phyloP scores from a whole-genome alignment of 2,797 vertebrate genomes.

The Hipposideros larvatus region DNA sequence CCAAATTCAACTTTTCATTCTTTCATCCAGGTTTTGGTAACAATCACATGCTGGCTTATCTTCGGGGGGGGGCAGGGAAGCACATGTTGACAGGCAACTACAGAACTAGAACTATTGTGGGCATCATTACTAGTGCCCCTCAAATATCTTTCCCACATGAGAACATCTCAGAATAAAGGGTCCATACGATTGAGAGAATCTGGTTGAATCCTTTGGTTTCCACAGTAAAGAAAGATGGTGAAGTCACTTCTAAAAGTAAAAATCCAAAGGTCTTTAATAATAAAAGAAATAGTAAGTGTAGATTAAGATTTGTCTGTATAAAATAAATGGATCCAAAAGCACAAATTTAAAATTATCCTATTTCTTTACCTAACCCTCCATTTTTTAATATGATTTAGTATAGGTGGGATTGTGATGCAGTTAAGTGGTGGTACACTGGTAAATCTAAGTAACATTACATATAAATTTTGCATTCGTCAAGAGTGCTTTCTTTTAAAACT shows the following conservation, averaged over 20 bases:
- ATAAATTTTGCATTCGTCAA: background rate
- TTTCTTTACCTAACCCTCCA: background rate
- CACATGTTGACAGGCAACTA: background rate
- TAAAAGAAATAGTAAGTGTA: background rate
- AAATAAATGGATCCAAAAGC: background rate
- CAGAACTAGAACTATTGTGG: background rate
- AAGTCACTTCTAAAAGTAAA: conserved; percentile 30
- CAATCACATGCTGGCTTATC: background rate
- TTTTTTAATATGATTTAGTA: background rate
- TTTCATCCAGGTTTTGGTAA: background rate
- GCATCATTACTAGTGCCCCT: background rate
- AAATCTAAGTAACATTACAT: conserved; percentile 11
- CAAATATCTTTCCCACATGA: background rate
- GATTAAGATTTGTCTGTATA: conserved; percentile 15
- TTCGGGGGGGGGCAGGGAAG: too few relatives aligned
- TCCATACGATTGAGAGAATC: background rate
- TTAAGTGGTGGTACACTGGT: background rate
- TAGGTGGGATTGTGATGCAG: background rate
- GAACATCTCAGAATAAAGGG: background rate
- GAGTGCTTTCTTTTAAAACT: conserved; percentile 20
- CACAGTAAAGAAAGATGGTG: background rate
- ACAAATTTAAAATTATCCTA: background rate
- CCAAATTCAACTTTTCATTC: background rate
- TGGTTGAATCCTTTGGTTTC: background rate
- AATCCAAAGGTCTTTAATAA: background rate